These are phyloP conservation scores for Coilia nasus DNA, from an alignment of 2,797 vertebrate species.

Conservation along the genomic window DNA sequence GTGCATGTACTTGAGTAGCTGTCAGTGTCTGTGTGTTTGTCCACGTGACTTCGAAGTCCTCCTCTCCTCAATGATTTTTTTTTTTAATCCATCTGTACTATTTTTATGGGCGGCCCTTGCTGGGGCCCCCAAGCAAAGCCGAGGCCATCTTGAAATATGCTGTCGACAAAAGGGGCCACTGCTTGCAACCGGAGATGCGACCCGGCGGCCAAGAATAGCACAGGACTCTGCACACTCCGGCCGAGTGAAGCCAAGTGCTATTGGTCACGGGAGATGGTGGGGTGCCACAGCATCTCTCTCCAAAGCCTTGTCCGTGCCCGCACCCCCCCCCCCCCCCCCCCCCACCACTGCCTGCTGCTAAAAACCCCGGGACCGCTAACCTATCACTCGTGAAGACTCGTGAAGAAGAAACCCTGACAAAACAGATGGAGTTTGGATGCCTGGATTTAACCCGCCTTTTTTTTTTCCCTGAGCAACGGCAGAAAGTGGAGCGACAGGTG, in stretches of 20 bases:
- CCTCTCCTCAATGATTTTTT: conserved; percentile 4
- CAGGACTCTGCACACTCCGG: conserved; percentile 43
- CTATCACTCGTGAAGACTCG: background rate
- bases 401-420: background rate
- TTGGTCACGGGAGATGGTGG: background rate
- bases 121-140: conserved; percentile 35
- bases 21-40: background rate
- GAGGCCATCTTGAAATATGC: conserved; percentile 50
- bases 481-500: conserved; percentile 7
- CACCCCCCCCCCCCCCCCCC: background rate
- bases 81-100: background rate
- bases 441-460: background rate
- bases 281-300: background rate
- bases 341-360: background rate
- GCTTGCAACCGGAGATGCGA: conserved; percentile 54
- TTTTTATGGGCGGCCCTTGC: conserved; percentile 10
- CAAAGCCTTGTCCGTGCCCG: background rate
- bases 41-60: background rate
- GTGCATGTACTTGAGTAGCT: background rate
- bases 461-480: background rate
- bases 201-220: conserved; percentile 50
- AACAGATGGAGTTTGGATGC: background rate
- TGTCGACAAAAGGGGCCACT: conserved; percentile 53
- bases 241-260: conserved; percentile 36
- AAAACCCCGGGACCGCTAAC: background rate